These are phyloP conservation scores for Marmota flaviventris DNA, from an alignment of 2,113 vertebrate species.

Conservation along the genomic window DNA sequence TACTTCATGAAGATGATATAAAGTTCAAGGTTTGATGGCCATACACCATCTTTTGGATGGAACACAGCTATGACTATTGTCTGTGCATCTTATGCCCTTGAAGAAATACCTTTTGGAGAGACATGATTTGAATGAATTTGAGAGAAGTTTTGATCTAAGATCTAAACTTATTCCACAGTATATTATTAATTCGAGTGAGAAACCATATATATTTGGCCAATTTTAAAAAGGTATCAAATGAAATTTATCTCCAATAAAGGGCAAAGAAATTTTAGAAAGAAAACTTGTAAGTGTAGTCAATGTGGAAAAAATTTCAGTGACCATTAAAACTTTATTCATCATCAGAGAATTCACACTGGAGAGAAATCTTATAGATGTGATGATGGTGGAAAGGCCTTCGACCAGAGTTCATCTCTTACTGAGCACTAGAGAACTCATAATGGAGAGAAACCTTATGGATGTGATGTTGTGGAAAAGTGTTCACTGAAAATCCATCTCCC, in stretches of 20 bases:
- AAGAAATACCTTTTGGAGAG: neutral
- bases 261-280: neutral
- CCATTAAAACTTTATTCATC: neutral
- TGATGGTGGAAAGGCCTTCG: neutral
- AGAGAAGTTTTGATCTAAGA: neutral
- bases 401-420: neutral
- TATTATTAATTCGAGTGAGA: neutral
- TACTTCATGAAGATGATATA: too few relatives aligned
- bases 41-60: too few relatives aligned
- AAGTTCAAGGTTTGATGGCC: too few relatives aligned
- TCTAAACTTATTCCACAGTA: neutral
- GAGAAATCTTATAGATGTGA: neutral
- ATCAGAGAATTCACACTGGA: neutral
- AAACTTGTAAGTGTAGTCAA: neutral
- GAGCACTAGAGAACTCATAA: neutral
- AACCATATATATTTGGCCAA: neutral
- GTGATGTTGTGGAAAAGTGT: neutral
- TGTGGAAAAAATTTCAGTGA: slow-evolving; percentile 17
- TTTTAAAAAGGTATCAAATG: neutral
- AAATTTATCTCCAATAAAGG: slow-evolving; percentile 14
- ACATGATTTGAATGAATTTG: slow-evolving; percentile 12
- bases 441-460: neutral
- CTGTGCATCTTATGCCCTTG: neutral
- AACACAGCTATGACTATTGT: too few relatives aligned
- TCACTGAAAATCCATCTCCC: neutral